These are phyloP conservation scores for Rhinopomastus cyanomelas DNA, from an alignment of 2,113 vertebrate species.

Conservation along the genomic window DNA sequence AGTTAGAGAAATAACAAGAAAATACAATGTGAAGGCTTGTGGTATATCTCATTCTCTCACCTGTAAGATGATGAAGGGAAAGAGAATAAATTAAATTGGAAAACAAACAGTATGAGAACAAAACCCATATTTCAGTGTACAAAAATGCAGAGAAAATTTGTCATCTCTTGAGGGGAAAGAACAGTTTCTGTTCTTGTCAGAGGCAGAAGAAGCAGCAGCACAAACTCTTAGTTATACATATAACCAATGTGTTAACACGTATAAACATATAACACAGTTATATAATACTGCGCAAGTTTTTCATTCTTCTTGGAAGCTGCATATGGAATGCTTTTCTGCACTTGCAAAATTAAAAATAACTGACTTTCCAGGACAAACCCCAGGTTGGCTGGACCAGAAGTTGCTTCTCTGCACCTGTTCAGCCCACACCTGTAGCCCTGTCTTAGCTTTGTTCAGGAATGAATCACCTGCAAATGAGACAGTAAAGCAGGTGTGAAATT, in stretches of 20 bases:
- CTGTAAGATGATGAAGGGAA: background rate
- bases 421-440: background rate
- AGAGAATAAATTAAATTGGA: background rate
- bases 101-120: background rate
- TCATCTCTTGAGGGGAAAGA: background rate
- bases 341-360: background rate
- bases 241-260: background rate
- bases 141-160: background rate
- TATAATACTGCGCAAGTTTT: background rate
- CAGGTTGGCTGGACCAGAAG: background rate
- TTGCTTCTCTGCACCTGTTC: background rate
- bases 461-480: background rate
- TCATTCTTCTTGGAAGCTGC: background rate
- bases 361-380: background rate
- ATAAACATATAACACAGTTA: too few relatives aligned
- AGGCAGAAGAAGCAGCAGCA: background rate
- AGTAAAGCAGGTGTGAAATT: background rate
- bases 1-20: background rate
- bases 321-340: background rate
- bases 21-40: background rate
- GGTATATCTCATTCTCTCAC: rapidly evolving
- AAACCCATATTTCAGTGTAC: background rate
- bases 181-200: background rate
- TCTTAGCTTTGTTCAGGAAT: background rate
- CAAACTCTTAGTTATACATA: background rate